Evolutionary conservation across 2,113 vertebrate genomes (phyloP).

Genomic region (Sardina pilchardus): DNA sequence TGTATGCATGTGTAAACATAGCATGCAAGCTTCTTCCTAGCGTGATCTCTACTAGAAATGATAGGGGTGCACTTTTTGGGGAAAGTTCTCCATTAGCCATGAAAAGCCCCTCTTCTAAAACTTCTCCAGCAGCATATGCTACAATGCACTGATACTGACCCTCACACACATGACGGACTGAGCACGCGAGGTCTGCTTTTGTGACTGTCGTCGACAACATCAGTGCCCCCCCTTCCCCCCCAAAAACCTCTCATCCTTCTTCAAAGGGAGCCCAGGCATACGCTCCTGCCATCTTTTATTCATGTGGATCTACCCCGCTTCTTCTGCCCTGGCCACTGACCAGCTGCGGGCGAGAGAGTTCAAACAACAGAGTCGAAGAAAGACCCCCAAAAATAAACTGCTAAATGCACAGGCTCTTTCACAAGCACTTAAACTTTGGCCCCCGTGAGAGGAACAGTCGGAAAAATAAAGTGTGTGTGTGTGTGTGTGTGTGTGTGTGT

Average conservation of each 20-base stretch:
- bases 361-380: background rate
- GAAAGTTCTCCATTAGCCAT: background rate
- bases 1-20: background rate
- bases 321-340: background rate
- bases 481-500: background rate
- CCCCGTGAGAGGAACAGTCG: background rate
- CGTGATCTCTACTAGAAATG: background rate
- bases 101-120: background rate
- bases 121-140: background rate
- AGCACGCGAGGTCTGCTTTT: no score
- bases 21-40: background rate
- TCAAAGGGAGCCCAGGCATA: background rate
- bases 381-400: background rate
- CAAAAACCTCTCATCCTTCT: background rate
- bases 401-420: background rate
- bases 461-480: background rate
- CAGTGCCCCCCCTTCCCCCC: background rate
- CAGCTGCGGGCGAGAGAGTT: background rate
- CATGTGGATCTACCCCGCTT: background rate
- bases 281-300: background rate
- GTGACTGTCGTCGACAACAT: background rate
- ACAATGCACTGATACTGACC: background rate
- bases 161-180: background rate
- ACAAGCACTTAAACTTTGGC: slow-evolving; percentile 10
- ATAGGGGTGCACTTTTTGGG: background rate